These are phyloP conservation scores for Coelinius sp. DNA, from an alignment of 2,888 invertebrate genomes.

Conservation along the genomic window DNA sequence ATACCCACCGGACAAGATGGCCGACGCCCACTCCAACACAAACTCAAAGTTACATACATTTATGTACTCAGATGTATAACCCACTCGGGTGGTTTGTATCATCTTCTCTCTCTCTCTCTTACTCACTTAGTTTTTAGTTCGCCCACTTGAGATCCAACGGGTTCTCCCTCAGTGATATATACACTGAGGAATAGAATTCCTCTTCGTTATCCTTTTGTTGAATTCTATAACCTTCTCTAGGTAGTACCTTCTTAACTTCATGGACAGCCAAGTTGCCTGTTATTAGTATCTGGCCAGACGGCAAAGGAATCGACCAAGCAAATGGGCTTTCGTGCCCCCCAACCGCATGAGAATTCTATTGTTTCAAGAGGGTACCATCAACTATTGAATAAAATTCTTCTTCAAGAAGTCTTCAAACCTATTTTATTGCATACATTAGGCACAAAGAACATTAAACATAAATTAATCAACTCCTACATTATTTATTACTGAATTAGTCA, in stretches of 20 bases:
- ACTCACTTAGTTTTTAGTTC: constrained; percentile 24
- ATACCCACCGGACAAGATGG: constrained; percentile 72
- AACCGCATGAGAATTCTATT: constrained; percentile 16
- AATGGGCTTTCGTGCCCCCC: constrained; percentile 39
- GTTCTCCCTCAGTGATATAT: constrained; percentile 5
- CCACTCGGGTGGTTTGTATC: constrained; percentile 52
- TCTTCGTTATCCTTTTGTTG: constrained; percentile 36
- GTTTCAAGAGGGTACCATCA: not conserved
- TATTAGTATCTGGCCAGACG: constrained; percentile 63
- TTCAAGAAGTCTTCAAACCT: too few relatives aligned
- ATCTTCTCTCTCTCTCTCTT: constrained; percentile 38
- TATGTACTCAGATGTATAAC: constrained; percentile 71
- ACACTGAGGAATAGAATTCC: constrained; percentile 44
- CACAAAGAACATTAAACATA: too few relatives aligned
- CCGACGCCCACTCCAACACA: constrained; percentile 71
- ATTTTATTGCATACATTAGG: too few relatives aligned
- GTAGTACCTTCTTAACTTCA: constrained; percentile 48
- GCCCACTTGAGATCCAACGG: not conserved
- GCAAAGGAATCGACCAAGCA: constrained; percentile 51
- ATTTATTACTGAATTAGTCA: too few relatives aligned
- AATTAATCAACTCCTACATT: too few relatives aligned
- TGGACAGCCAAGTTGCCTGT: constrained; percentile 69
- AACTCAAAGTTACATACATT: constrained; percentile 71
- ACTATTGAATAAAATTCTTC: not conserved
- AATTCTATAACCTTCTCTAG: constrained; percentile 41